Percentiles rank a stretch among this genome's conserved stretches.
phyloP scores from a whole-genome alignment of 2,113 vertebrate species.

The Microtus richardsoni region DNA sequence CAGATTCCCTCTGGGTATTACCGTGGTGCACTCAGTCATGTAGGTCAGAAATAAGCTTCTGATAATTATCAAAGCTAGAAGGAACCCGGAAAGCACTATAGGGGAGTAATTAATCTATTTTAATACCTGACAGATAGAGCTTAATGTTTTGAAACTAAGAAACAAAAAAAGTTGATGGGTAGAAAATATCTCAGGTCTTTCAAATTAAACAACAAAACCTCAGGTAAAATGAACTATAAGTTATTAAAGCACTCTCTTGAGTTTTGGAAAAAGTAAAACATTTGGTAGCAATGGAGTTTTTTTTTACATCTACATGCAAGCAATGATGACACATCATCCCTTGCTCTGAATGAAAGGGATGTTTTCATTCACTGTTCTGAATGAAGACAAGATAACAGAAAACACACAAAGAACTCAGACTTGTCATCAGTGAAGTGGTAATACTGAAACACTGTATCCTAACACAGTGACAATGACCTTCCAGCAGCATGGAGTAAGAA shows the following conservation, averaged over 20 bases:
- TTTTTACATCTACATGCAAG: not conserved
- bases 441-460: not conserved
- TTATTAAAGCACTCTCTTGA: conserved; percentile 34
- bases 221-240: not conserved
- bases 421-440: conserved; percentile 12
- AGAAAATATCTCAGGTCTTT: conserved; percentile 42
- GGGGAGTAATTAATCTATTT: conserved; percentile 28
- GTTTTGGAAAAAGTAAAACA: conserved; percentile 38
- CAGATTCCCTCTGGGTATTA: conserved; percentile 27
- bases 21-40: not conserved
- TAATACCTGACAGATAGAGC: conserved; percentile 8
- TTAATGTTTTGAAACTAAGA: conserved; percentile 61
- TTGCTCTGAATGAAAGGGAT: conserved; percentile 9
- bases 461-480: conserved; percentile 26
- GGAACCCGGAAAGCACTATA: not conserved
- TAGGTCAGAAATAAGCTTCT: conserved; percentile 50
- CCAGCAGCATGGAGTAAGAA: conserved; percentile 53
- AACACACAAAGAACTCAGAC: not conserved
- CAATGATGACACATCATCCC: not conserved
- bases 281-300: not conserved
- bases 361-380: conserved; percentile 11
- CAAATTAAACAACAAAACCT: conserved; percentile 9
- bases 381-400: conserved; percentile 30
- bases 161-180: not conserved
- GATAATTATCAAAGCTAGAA: conserved; percentile 34